Evolutionary conservation across 92 coral and sea anemone species (phyloP).

Genomic region (Galaxea fascicularis): DNA sequence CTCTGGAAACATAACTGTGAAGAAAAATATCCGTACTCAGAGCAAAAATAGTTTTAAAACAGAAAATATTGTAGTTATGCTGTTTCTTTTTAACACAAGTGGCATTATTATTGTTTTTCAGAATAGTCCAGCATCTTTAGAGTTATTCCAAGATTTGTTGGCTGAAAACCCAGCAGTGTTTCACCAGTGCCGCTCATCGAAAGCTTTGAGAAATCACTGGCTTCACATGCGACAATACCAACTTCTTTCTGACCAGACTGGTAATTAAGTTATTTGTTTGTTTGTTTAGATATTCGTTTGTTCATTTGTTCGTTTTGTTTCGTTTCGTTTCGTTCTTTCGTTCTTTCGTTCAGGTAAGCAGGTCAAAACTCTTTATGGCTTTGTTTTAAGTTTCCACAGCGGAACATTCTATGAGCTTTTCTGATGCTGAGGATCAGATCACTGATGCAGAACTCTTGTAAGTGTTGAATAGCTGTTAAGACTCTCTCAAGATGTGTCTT

Average conservation of each 20-base stretch:
- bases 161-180: slow-evolving; percentile 83
- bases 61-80: too few relatives aligned
- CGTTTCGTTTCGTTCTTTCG: neutral
- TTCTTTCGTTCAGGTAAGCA: neutral
- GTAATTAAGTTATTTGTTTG: slow-evolving; percentile 32
- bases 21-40: too few relatives aligned
- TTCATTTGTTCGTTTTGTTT: too few relatives aligned
- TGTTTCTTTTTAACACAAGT: neutral
- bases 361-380: neutral
- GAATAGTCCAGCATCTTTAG: slow-evolving; percentile 92
- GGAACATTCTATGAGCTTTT: slow-evolving; percentile 85
- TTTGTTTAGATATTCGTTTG: too few relatives aligned
- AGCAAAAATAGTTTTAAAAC: too few relatives aligned
- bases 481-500: neutral
- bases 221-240: slow-evolving; percentile 95
- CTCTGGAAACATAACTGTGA: too few relatives aligned
- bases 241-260: slow-evolving; percentile 94
- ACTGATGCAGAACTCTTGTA: slow-evolving; percentile 90
- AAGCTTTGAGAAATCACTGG: slow-evolving; percentile 94
- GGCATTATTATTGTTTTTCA: slow-evolving; percentile 25
- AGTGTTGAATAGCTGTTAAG: slow-evolving; percentile 22
- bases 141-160: slow-evolving; percentile 85
- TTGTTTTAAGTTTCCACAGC: slow-evolving; percentile 82
- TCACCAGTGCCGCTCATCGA: slow-evolving; percentile 91
- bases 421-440: slow-evolving; percentile 96